Evolutionary conservation across 2,113 vertebrate species (phyloP).

Genomic region (Hyaena hyaena): DNA sequence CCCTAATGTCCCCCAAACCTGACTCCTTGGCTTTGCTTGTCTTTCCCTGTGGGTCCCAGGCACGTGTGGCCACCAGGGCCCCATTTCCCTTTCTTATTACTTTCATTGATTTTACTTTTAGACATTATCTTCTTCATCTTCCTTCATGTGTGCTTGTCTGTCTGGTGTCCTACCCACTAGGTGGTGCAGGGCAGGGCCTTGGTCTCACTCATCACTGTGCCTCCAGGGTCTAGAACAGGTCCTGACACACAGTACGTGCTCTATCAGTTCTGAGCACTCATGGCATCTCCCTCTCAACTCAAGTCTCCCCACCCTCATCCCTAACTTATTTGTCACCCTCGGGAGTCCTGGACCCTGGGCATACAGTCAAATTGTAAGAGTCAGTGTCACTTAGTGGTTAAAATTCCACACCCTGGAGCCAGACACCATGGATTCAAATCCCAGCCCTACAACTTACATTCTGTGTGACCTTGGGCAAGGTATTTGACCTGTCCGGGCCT

Average conservation of each 20-base stretch:
- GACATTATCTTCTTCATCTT: neutral
- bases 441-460: neutral
- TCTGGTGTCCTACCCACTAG: too few species aligned
- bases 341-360: neutral
- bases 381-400: neutral
- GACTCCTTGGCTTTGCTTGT: neutral
- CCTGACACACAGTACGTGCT: neutral
- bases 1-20: too few species aligned
- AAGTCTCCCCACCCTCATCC: neutral
- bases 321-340: neutral
- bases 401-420: neutral
- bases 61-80: neutral
- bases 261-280: neutral
- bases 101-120: neutral
- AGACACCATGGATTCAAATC: neutral
- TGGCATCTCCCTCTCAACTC: neutral
- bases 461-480: neutral
- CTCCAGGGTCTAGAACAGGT: neutral
- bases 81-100: neutral
- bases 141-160: neutral
- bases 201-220: neutral
- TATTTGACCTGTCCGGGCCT: neutral
- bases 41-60: neutral
- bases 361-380: neutral
- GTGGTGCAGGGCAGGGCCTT: neutral